A percentile compares a stretch with the other conserved stretches of the same genome.
Evolutionary conservation across 2,797 vertebrate genomes (phyloP).

Genomic region (Philypnodon macrostomus): DNA sequence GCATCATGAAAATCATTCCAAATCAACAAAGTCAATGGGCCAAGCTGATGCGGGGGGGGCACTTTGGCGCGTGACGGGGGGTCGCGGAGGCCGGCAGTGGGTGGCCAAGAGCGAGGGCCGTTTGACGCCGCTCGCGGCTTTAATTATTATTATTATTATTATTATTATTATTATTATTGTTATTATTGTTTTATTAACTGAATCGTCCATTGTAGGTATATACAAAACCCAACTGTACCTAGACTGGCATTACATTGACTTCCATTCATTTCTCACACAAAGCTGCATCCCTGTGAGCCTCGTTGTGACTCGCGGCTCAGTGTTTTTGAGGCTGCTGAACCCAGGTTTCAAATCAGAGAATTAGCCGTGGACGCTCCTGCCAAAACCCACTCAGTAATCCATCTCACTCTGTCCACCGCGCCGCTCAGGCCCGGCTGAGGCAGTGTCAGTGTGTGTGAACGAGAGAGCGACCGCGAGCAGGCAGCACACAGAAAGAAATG

Average conservation of each 20-base stretch:
- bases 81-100: no score
- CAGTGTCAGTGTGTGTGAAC: conserved; percentile 48
- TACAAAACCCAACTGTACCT: neutral
- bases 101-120: no score
- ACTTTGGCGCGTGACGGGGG: no score
- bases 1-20: no score
- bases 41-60: no score
- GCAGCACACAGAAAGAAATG: conserved; percentile 35
- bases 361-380: conserved; percentile 65
- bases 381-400: conserved; percentile 71
- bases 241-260: neutral
- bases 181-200: no score
- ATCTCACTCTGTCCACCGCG: conserved; percentile 74
- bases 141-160: no score
- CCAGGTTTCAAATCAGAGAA: conserved; percentile 77
- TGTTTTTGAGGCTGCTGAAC: conserved; percentile 64
- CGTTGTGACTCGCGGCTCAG: conserved; percentile 58
- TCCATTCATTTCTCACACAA: neutral
- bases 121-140: no score
- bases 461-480: conserved; percentile 10
- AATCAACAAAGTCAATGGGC: no score
- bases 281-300: conserved; percentile 24
- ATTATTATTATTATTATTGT: no score
- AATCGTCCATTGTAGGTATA: no score
- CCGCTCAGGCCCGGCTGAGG: conserved; percentile 48